Evolutionary conservation across 37 sponge, comb jelly and placozoan genomes (phyloP), one percentile per base, ranked within the genome.

Genomic region (Aplysina aerophoba): DNA sequence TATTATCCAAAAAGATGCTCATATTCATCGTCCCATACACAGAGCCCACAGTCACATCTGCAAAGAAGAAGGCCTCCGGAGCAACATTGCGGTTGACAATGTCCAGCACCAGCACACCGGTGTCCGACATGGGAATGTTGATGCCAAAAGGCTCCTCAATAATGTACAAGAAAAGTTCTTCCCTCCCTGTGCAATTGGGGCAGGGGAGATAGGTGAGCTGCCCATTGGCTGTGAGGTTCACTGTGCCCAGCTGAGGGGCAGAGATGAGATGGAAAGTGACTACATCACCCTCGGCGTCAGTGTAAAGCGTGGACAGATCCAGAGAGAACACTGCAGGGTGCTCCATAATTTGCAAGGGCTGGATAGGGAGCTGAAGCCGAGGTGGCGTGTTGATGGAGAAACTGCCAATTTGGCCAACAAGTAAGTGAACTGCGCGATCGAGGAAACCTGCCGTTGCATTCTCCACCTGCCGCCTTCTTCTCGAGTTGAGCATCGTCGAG

Each of bases 371-470:
- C 13, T 54, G 62, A 14, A 95, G 90, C 20, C 1, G 16, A 27
- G 95, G 95, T 17, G 93, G 78, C 0, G 95, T 90, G 84, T 95
- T 92, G 62, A 89, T 81, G 59, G 92, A 89, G 80, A 63, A n/a
- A 66, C 92, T 92, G 31, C 90, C 86, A 0, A 90, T 82, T 41
- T 82, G 66, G 15, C 87, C 88, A 4, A 95, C 90, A 19, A 91
- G 55, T 34, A 95, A 89, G 20, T 94, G 94, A 14, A 74, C 59
- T 24, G 91, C 86, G 20, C 94, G 58, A 19, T 87, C 87, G 17
- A 90, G 83, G 55, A 75, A 87, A 16, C 14, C 21, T 65, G 20
- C 81, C 15, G 54, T 71, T 17, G 17, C 50, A 37, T 24, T 31
- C 28, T n/a, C 72, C 12, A 55, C 69, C 37, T 84, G 88, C 36